phyloP scores from a whole-genome alignment of 2,113 vertebrate species.

The Chunga burmeisteri region DNA sequence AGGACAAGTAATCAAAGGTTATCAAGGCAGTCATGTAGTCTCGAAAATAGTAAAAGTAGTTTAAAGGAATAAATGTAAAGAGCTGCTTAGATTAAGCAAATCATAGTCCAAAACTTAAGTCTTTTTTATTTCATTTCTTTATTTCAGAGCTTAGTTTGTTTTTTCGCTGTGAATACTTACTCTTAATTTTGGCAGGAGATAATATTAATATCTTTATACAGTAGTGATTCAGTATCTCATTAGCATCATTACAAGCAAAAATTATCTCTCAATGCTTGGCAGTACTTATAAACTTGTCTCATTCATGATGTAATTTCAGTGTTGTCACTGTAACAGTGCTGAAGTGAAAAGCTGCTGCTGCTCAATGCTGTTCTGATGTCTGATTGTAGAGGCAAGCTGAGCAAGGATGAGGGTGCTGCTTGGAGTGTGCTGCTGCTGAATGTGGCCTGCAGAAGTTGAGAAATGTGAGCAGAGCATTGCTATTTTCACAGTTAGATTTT shows the following conservation, averaged over 20 bases:
- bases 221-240: not conserved
- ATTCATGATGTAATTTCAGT: not conserved
- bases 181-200: not conserved
- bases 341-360: conserved; percentile 2
- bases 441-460: not conserved
- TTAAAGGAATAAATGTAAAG: not conserved
- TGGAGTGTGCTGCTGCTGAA: not conserved
- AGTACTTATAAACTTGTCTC: not conserved
- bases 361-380: not conserved
- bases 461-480: conserved; percentile 11
- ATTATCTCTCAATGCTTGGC: not conserved
- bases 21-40: not conserved
- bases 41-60: not conserved
- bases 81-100: not conserved
- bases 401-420: conserved; percentile 11
- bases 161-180: not conserved
- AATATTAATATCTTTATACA: not conserved
- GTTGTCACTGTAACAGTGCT: not conserved
- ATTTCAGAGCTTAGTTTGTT: not conserved
- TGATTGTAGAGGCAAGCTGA: conserved; percentile 8
- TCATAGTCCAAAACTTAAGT: not conserved
- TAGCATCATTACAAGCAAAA: not conserved
- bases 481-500: not conserved
- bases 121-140: not conserved
- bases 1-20: not conserved